Conservation (phyloP, 53 echinoderm and acorn worm species). For the Echinometra lucunter region DNA sequence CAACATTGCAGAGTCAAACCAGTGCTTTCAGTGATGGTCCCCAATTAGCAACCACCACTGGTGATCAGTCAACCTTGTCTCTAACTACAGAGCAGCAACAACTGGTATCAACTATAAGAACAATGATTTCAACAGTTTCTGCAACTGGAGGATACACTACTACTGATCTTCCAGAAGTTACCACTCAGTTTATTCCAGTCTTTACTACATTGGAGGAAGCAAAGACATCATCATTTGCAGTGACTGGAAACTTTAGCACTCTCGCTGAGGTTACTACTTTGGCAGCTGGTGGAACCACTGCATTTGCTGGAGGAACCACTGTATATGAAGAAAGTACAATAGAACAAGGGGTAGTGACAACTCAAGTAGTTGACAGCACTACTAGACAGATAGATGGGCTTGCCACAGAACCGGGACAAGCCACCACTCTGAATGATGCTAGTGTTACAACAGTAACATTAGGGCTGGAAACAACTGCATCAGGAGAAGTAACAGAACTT, state of each 20-base stretch:
- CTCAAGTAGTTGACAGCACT: background rate
- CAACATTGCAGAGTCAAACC: background rate
- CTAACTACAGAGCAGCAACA: conserved; percentile 11
- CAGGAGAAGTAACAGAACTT: background rate
- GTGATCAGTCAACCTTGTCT: conserved; percentile 5
- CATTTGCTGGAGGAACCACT: background rate
- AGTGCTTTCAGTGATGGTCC: background rate
- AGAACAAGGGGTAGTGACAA: background rate
- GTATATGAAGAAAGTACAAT: background rate
- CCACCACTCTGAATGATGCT: background rate
- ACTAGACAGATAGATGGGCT: background rate
- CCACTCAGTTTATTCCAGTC: conserved; percentile 49
- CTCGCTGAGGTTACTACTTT: conserved; percentile 24
- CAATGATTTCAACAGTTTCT: background rate
- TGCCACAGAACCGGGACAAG: background rate
- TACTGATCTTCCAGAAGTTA: conserved; percentile 8
- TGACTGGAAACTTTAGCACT: conserved; percentile 17
- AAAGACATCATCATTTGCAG: conserved; percentile 25
- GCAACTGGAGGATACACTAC: background rate
- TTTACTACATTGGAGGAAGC: conserved; percentile 42
- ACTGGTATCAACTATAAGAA: background rate
- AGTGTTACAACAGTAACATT: background rate
- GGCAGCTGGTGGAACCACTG: conserved; percentile 18
- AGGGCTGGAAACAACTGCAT: background rate
- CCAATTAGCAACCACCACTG: background rate